Percentiles rank a stretch among this genome's conserved stretches.
These are phyloP conservation scores for Cryptops parisi DNA, from an alignment of 2,888 invertebrate genomes.

Conservation along the genomic window DNA sequence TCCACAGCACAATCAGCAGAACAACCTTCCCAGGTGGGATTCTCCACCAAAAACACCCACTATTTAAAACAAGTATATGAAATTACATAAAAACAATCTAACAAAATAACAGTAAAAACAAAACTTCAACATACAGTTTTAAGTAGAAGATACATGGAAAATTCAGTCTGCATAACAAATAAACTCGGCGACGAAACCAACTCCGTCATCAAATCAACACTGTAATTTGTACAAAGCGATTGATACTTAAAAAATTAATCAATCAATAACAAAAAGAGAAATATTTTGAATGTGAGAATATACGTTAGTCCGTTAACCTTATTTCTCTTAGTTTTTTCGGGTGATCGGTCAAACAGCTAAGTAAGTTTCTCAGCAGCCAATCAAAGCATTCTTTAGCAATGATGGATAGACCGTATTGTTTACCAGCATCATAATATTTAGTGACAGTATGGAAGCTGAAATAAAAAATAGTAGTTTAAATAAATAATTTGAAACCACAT, in stretches of 20 bases:
- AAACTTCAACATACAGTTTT: slow-evolving; percentile 35
- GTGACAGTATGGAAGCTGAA: slow-evolving; percentile 44
- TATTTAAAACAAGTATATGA: slow-evolving; percentile 20
- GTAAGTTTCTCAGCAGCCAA: slow-evolving; percentile 54
- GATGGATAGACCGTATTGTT: slow-evolving; percentile 51
- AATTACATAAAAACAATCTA: slow-evolving; percentile 5
- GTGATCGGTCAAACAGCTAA: slow-evolving; percentile 44
- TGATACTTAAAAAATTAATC: too few relatives aligned
- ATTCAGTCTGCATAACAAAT: slow-evolving; percentile 62
- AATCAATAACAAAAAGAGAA: neutral
- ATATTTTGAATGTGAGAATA: neutral
- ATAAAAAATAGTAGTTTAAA: slow-evolving; percentile 13
- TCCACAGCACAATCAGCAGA: slow-evolving; percentile 25
- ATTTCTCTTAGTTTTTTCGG: slow-evolving; percentile 44
- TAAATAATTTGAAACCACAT: too few relatives aligned
- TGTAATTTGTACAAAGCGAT: too few relatives aligned
- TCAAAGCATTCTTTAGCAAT: slow-evolving; percentile 40
- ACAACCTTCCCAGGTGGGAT: slow-evolving; percentile 36
- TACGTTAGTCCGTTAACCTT: slow-evolving; percentile 24
- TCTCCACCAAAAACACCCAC: slow-evolving; percentile 47
- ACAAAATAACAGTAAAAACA: neutral
- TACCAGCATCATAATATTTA: slow-evolving; percentile 50
- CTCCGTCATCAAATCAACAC: slow-evolving; percentile 47
- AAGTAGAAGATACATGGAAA: slow-evolving; percentile 53
- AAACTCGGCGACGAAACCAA: slow-evolving; percentile 48